Conservation (phyloP, 1,140 invertebrate species). For the Drosophila triauraria region DNA sequence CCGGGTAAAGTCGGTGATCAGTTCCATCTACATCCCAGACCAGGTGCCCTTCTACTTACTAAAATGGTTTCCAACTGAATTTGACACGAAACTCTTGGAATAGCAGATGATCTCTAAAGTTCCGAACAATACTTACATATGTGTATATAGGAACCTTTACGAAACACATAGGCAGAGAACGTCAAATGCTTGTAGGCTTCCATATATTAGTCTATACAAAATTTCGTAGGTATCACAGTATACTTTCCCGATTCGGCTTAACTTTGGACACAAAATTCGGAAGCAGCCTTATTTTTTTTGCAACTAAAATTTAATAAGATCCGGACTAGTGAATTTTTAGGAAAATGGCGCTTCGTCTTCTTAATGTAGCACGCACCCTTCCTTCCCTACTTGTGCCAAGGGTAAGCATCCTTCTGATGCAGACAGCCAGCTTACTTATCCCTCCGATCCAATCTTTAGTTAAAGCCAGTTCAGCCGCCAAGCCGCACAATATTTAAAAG, state of each 20-base stretch:
- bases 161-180: neutral
- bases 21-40: too few species aligned
- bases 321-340: neutral
- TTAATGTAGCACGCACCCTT: neutral
- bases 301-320: neutral
- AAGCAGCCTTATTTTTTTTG: neutral
- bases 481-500: conserved; percentile 12
- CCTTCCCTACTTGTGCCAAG: neutral
- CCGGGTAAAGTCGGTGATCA: too few species aligned
- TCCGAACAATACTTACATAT: neutral
- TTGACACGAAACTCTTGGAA: too few species aligned
- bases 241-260: neutral
- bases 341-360: conserved; percentile 41
- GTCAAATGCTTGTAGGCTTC: neutral
- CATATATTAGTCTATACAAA: conserved; percentile 11
- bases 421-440: neutral
- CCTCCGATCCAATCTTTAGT: neutral
- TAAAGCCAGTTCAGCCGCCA: neutral
- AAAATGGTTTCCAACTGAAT: too few species aligned
- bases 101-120: too few species aligned
- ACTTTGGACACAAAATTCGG: conserved; percentile 1
- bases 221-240: neutral
- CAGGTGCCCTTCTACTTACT: too few species aligned
- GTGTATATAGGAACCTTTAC: neutral
- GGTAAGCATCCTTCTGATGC: neutral